Conservation (phyloP, 37 sponge, comb jelly and placozoan genomes). For the Lycopodina hypogea region DNA sequence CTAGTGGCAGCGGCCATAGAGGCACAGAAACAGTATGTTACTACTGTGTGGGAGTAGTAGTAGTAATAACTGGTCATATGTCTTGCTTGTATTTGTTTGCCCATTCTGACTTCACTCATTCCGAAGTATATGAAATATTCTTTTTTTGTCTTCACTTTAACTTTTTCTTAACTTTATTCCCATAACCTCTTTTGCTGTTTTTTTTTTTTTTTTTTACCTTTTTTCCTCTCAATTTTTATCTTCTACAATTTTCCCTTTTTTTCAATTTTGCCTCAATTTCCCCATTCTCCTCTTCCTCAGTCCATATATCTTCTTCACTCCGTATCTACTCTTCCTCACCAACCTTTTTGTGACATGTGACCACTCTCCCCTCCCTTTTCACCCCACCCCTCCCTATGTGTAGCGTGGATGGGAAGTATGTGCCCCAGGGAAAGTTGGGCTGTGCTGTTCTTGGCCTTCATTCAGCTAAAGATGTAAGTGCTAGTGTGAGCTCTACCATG, state of each 20-base stretch:
- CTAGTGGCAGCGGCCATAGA: slow-evolving; percentile 58
- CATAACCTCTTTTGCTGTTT: no score
- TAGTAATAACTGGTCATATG: no score
- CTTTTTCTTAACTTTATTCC: no score
- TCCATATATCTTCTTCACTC: not conserved
- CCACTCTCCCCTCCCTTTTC: not conserved
- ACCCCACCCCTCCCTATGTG: no score
- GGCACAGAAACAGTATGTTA: slow-evolving; percentile 71
- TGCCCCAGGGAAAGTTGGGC: slow-evolving; percentile 83
- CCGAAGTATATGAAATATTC: no score
- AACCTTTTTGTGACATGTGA: not conserved
- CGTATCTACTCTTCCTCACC: not conserved
- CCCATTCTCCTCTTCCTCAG: not conserved
- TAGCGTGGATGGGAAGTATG: slow-evolving; percentile 82
- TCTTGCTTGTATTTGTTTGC: no score
- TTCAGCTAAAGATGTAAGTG: slow-evolving; percentile 62
- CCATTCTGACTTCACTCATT: no score
- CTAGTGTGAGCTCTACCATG: not conserved
- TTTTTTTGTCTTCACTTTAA: no score
- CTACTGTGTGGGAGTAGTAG: not conserved
- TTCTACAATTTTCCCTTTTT: no score
- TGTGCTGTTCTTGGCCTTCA: slow-evolving; percentile 69
- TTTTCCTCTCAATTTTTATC: no score
- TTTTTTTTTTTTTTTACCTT: no score
- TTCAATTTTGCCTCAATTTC: no score